These are phyloP conservation scores for Pithecia hirsuta DNA, from an alignment of 2,797 vertebrate genomes.

Conservation along the genomic window DNA sequence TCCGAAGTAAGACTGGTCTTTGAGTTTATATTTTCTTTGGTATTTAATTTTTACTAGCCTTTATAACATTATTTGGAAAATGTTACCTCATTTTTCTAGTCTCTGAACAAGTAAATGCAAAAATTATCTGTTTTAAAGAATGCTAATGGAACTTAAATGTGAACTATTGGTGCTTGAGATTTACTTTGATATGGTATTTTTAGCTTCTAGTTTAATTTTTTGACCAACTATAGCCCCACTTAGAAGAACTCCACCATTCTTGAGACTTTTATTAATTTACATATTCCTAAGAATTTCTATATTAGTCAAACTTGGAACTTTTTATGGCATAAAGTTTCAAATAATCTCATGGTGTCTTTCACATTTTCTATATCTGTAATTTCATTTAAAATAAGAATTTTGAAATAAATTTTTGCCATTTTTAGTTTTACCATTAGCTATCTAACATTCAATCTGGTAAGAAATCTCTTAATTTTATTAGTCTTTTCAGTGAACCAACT, in stretches of 20 bases:
- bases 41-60: not conserved
- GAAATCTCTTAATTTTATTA: not conserved
- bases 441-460: not conserved
- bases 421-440: not conserved
- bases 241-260: not conserved
- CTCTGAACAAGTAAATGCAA: not conserved
- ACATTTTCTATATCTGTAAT: not conserved
- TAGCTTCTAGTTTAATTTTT: not conserved
- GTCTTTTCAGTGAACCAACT: not conserved
- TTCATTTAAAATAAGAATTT: not conserved
- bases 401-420: not conserved
- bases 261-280: not conserved
- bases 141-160: not conserved
- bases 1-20: not conserved
- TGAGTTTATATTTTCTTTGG: not conserved
- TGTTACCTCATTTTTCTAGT: not conserved
- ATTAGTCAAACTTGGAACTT: not conserved
- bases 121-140: not conserved
- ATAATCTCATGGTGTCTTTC: not conserved
- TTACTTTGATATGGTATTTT: not conserved
- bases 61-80: not conserved
- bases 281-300: not conserved
- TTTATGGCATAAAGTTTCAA: not conserved
- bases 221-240: not conserved
- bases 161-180: not conserved